Conservation (phyloP, 1,140 invertebrate species). For the Leptopilina boulardi region DNA sequence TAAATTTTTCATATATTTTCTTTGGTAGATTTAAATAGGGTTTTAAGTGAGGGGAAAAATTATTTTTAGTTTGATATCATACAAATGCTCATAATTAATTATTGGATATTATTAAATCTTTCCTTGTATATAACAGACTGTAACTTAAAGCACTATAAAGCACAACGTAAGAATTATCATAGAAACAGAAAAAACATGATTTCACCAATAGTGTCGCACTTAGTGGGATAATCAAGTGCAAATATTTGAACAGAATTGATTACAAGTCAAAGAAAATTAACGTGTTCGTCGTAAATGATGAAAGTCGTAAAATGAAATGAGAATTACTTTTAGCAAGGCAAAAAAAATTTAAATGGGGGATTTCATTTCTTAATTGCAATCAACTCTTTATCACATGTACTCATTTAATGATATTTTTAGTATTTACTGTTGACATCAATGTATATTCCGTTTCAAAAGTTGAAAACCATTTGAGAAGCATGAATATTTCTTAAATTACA, state of each 20-base stretch:
- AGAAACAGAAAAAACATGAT: neutral
- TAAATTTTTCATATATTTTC: no score
- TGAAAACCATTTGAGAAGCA: neutral
- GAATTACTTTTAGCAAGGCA: neutral
- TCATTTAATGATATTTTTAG: neutral
- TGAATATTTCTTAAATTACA: no score
- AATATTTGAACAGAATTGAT: slow-evolving; percentile 12
- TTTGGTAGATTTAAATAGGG: no score
- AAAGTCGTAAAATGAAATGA: neutral
- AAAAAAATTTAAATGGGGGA: neutral
- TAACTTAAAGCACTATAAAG: no score
- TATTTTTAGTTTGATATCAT: no score
- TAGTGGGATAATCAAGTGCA: neutral
- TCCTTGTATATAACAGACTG: no score
- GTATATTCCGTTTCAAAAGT: neutral
- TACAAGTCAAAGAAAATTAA: slow-evolving; percentile 10
- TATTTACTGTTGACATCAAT: neutral
- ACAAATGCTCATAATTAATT: no score
- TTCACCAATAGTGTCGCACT: neutral
- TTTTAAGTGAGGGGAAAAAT: no score
- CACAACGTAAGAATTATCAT: neutral
- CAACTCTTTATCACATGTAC: neutral
- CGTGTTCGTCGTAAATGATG: neutral
- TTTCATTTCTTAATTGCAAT: neutral
- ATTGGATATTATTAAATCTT: no score